phyloP scores from a whole-genome alignment of 2,113 vertebrate genomes.

The Narcine bancroftii region DNA sequence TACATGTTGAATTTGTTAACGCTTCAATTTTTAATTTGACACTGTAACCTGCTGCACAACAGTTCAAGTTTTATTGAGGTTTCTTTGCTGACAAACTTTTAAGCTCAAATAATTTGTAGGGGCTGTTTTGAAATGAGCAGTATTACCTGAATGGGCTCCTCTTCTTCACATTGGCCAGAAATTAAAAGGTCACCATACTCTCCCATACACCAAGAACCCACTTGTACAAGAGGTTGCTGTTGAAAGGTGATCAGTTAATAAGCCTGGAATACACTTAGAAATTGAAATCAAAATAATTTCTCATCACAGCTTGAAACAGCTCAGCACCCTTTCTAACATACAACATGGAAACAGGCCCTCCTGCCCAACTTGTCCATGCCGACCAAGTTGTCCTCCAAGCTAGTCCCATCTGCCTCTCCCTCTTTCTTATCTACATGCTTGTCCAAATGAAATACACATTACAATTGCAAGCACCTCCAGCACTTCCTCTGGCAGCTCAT shows the following conservation, averaged over 20 bases:
- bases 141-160: conserved; percentile 94
- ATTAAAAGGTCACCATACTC: conserved; percentile 95
- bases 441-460: too few relatives aligned
- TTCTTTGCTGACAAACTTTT: background rate
- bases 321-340: background rate
- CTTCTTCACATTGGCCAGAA: conserved; percentile 95
- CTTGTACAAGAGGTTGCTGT: conserved; percentile 93
- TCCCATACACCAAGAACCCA: conserved; percentile 97
- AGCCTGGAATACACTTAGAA: background rate
- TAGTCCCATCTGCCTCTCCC: too few relatives aligned
- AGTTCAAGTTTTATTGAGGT: background rate
- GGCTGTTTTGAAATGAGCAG: background rate
- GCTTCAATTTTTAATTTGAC: background rate
- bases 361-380: too few relatives aligned
- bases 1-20: background rate
- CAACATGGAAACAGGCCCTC: too few relatives aligned
- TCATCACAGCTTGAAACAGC: background rate
- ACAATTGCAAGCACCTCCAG: too few relatives aligned
- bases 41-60: background rate
- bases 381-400: too few relatives aligned
- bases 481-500: too few relatives aligned
- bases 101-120: background rate
- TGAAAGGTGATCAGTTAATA: conserved; percentile 42
- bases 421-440: too few relatives aligned
- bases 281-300: background rate